phyloP scores from a whole-genome alignment of 2,888 invertebrate genomes.

The Pachydiplax longipennis region DNA sequence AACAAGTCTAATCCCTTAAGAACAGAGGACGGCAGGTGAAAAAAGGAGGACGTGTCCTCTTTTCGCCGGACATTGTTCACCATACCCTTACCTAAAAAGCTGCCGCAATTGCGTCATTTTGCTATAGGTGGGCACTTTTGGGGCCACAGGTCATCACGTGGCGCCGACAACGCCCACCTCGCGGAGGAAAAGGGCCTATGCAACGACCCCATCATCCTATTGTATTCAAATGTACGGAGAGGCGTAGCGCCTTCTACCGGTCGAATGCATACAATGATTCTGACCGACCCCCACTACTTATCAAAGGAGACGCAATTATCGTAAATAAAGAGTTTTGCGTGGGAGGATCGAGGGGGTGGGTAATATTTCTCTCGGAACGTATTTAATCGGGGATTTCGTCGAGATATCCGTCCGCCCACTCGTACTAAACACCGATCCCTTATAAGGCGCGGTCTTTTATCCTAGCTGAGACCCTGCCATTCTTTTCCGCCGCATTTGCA shows the following conservation, averaged over 20 bases:
- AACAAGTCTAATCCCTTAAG: too few relatives aligned
- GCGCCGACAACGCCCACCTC: neutral
- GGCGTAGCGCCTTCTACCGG: neutral
- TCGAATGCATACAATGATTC: neutral
- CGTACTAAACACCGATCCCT: neutral
- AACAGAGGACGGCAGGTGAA: too few relatives aligned
- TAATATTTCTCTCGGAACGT: neutral
- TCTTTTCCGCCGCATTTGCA: neutral
- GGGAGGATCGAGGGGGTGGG: neutral
- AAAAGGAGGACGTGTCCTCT: too few relatives aligned
- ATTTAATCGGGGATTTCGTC: neutral
- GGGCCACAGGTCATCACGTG: constrained; percentile 5
- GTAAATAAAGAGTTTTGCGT: neutral
- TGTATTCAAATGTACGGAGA: constrained; percentile 24
- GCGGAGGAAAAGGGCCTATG: neutral
- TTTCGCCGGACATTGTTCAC: too few relatives aligned
- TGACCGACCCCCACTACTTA: neutral
- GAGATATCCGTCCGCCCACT: neutral
- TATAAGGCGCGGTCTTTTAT: neutral
- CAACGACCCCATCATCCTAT: neutral
- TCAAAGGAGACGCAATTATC: constrained; percentile 20
- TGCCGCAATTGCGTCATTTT: neutral
- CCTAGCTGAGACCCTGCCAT: neutral
- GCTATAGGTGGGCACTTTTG: neutral
- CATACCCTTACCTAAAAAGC: neutral